A percentile compares a stretch with the other conserved stretches of the same genome.
phyloP scores from a whole-genome alignment of 2,888 invertebrate genomes.

The Cybosia mesomella region DNA sequence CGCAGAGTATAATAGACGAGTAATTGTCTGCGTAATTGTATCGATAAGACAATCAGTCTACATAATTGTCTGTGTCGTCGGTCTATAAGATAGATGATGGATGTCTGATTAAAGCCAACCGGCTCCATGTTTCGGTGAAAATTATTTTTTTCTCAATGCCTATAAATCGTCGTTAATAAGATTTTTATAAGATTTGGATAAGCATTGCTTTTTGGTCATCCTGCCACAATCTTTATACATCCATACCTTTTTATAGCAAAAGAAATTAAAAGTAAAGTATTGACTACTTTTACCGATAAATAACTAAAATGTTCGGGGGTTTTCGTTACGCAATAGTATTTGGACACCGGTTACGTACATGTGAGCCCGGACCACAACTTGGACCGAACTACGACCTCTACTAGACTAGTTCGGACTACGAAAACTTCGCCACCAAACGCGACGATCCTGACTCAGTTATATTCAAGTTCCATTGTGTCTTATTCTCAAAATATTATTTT shows the following conservation, averaged over 20 bases:
- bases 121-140: not conserved
- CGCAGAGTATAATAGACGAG: constrained; percentile 24
- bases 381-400: not conserved
- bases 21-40: not conserved
- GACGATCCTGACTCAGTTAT: not conserved
- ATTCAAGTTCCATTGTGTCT: not conserved
- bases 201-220: not conserved
- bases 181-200: not conserved
- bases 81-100: not conserved
- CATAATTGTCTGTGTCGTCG: not conserved
- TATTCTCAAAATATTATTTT: no score
- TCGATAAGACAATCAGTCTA: constrained; percentile 1
- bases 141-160: not conserved
- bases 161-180: not conserved
- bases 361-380: no score
- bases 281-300: not conserved
- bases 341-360: not conserved
- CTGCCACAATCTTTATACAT: not conserved
- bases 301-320: not conserved
- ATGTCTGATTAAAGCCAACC: not conserved
- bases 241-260: not conserved
- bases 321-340: not conserved
- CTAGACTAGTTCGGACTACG: not conserved
- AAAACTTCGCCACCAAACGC: not conserved
- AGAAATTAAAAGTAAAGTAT: not conserved